These are phyloP conservation scores for Archips xylosteana DNA, from an alignment of 2,888 invertebrate genomes.

Conservation along the genomic window DNA sequence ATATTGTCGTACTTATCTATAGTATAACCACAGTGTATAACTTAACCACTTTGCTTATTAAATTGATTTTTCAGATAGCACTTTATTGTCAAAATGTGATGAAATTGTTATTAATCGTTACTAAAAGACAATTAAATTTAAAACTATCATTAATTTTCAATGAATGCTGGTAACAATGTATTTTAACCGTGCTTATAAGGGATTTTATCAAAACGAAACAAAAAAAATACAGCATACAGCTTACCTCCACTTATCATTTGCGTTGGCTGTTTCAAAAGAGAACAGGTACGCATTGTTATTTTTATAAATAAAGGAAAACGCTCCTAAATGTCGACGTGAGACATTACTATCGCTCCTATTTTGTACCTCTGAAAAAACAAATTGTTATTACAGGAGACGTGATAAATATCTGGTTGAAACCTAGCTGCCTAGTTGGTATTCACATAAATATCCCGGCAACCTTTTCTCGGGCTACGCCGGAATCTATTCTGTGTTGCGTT, in stretches of 20 bases:
- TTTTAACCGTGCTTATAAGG: neutral
- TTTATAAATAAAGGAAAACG: conserved; percentile 36
- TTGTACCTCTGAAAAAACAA: conserved; percentile 40
- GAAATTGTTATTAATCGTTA: neutral
- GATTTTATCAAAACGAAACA: neutral
- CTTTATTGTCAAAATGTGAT: no score
- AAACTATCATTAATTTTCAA: neutral
- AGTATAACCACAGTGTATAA: neutral
- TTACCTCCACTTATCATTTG: conserved; percentile 34
- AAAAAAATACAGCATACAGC: conserved; percentile 15
- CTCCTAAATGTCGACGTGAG: conserved; percentile 33
- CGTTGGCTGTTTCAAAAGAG: conserved; percentile 26
- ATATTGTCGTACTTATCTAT: neutral
- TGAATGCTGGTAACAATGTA: neutral
- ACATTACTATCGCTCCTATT: conserved; percentile 39
- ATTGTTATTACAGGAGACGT: conserved; percentile 41
- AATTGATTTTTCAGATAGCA: no score
- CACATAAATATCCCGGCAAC: conserved; percentile 41
- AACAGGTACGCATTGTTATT: conserved; percentile 37
- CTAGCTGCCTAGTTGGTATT: conserved; percentile 40
- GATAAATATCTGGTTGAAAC: conserved; percentile 41
- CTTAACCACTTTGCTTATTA: no score
- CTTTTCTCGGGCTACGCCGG: conserved; percentile 30
- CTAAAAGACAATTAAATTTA: neutral
- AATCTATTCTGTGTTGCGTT: conserved; percentile 35